Evolutionary conservation across 2,797 vertebrate species (phyloP).

Genomic region (Pseudochirops corinnae): DNA sequence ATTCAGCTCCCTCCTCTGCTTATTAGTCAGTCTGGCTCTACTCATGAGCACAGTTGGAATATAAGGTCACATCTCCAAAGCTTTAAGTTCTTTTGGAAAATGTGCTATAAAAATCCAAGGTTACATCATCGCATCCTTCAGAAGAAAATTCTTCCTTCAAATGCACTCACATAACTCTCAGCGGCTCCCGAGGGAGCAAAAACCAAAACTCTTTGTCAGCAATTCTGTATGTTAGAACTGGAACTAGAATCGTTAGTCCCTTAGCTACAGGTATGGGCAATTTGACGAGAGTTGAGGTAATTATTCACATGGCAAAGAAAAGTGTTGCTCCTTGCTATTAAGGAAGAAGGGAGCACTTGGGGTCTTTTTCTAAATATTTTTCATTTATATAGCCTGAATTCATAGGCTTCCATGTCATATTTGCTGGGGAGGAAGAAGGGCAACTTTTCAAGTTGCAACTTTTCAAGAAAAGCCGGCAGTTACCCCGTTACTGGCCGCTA

Average conservation of each 20-base stretch:
- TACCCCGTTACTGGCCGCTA: neutral
- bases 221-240: neutral
- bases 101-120: neutral
- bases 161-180: neutral
- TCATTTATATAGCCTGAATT: neutral
- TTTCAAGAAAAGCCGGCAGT: constrained; percentile 32
- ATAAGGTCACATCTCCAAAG: neutral
- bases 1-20: neutral
- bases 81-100: neutral
- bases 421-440: neutral
- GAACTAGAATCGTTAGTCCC: neutral
- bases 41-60: neutral
- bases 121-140: neutral
- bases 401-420: neutral
- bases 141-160: neutral
- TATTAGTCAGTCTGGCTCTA: neutral
- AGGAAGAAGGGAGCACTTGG: neutral
- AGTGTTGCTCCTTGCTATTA: constrained; percentile 10
- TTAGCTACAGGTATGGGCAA: neutral
- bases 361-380: constrained; percentile 8
- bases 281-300: neutral
- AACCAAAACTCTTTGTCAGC: neutral
- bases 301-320: constrained; percentile 45
- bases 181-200: neutral
- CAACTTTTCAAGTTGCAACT: no score